A percentile compares a stretch with the other conserved stretches of the same genome.
phyloP scores from a whole-genome alignment of 2,888 invertebrate genomes.

The Matsumyia berberina region DNA sequence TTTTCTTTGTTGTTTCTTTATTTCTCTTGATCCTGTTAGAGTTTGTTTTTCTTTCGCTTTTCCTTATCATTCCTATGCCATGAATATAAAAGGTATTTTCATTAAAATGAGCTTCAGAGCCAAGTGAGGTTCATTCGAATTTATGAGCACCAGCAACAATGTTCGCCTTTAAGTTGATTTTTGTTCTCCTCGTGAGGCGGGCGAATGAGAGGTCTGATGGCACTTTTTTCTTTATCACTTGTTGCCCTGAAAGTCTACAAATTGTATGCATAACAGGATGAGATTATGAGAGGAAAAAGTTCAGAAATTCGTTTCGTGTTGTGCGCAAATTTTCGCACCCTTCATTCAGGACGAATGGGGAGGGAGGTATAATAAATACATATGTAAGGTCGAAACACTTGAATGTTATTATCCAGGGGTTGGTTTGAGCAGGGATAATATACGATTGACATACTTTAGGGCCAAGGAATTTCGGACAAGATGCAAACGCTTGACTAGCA shows the following conservation, averaged over 20 bases:
- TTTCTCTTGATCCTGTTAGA: constrained; percentile 15
- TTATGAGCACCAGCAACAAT: constrained; percentile 38
- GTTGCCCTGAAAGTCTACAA: constrained; percentile 50
- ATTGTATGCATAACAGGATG: constrained; percentile 40
- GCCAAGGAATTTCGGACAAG: constrained; percentile 13
- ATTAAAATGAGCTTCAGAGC: constrained; percentile 32
- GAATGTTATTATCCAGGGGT: constrained; percentile 12
- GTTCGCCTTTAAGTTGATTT: constrained; percentile 31
- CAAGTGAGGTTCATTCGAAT: constrained; percentile 27
- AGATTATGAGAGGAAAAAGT: constrained; percentile 21
- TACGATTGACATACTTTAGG: constrained; percentile 24
- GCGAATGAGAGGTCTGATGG: background rate
- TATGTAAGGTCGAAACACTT: constrained; percentile 21
- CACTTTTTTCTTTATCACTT: constrained; percentile 37
- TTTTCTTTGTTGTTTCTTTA: constrained; percentile 23
- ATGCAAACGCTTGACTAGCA: background rate
- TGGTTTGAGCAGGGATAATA: constrained; percentile 21
- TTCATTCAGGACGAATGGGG: constrained; percentile 3
- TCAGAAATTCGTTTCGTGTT: constrained; percentile 19
- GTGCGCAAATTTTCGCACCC: constrained; percentile 53
- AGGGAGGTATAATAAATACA: constrained; percentile 24
- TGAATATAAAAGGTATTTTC: constrained; percentile 41
- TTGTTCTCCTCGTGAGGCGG: background rate
- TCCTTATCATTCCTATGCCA: constrained; percentile 3
- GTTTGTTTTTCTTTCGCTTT: constrained; percentile 1